Conservation (phyloP, 2,888 invertebrate species). For the Drosophila fulvimacula region DNA sequence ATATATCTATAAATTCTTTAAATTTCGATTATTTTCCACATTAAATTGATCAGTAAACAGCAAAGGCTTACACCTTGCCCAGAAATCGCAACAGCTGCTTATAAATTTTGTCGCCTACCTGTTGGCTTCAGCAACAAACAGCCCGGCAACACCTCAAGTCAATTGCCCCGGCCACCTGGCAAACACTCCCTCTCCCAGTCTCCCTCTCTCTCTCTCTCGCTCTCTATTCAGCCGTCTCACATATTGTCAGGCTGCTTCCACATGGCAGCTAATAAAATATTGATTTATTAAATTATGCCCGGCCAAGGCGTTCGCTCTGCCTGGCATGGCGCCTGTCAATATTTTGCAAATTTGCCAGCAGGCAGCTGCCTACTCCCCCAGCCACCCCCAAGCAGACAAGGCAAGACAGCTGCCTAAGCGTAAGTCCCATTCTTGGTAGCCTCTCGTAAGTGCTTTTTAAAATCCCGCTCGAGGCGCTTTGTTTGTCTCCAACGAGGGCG, state of each 20-base stretch:
- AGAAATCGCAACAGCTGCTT: conserved; percentile 34
- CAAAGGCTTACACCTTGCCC: neutral
- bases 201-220: neutral
- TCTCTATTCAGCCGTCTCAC: neutral
- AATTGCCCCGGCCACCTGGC: neutral
- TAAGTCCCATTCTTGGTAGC: conserved; percentile 44
- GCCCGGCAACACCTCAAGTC: conserved; percentile 1
- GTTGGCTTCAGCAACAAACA: conserved; percentile 23
- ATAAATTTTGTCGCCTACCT: conserved; percentile 51
- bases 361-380: conserved; percentile 17
- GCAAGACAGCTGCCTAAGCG: conserved; percentile 11
- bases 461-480: conserved; percentile 71
- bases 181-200: neutral
- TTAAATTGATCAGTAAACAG: neutral
- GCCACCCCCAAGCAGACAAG: neutral
- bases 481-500: conserved; percentile 61
- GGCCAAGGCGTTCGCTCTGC: conserved; percentile 27
- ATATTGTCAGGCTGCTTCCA: conserved; percentile 26
- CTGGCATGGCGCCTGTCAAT: conserved; percentile 63
- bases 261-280: conserved; percentile 76
- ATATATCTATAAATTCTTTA: neutral
- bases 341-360: conserved; percentile 73
- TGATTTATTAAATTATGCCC: conserved; percentile 76
- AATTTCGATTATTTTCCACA: neutral
- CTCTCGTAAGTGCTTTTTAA: conserved; percentile 77